Evolutionary conservation across 2,113 vertebrate genomes (phyloP).

Genomic region (Catharus minimus): DNA sequence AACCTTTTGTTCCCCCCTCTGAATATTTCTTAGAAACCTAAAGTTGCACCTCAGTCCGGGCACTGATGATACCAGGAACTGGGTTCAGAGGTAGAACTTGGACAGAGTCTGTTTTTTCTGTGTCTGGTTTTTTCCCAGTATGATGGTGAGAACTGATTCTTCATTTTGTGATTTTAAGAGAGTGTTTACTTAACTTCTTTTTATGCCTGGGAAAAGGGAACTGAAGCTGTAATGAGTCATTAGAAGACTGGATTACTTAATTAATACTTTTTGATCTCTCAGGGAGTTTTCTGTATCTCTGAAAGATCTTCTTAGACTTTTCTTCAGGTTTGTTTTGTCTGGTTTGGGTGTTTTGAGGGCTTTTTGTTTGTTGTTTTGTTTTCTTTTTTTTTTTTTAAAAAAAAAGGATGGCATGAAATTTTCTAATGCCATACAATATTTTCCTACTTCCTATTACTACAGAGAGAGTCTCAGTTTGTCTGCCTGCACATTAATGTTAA

Average conservation of each 20-base stretch:
- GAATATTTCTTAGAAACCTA: neutral
- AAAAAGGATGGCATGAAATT: neutral
- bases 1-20: too few relatives aligned
- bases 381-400: neutral
- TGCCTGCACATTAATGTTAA: neutral
- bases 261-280: neutral
- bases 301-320: neutral
- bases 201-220: neutral
- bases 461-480: neutral
- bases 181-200: neutral
- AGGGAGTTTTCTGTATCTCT: neutral
- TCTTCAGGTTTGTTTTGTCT: neutral
- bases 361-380: neutral
- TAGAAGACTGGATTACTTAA: neutral
- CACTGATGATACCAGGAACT: neutral
- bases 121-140: neutral
- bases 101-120: neutral
- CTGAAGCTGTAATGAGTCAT: neutral
- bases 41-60: neutral
- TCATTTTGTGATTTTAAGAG: neutral
- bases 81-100: neutral
- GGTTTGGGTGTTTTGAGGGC: neutral
- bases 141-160: neutral
- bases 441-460: neutral
- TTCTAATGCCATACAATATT: neutral